Evolutionary conservation across 2,888 invertebrate species (phyloP), one percentile per base, ranked within the genome.

Genomic region (Glomeris marginata): DNA sequence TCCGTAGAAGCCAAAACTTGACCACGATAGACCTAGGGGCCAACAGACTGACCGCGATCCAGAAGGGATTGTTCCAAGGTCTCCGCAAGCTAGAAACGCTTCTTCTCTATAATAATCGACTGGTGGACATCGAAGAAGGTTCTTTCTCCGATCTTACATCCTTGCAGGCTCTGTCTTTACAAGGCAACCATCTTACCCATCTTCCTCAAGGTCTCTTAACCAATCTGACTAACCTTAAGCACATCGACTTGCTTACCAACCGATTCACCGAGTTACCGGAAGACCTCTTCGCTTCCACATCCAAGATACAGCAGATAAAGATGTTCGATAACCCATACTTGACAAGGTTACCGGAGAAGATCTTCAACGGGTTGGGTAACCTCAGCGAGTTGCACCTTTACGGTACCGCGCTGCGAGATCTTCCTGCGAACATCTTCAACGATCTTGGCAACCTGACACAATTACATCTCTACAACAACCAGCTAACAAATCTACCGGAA

Each of bases 121-220:
- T 61, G 13, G 2, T 28, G 6, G 42, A 56, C 8, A 48, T 51
- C 11, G 47, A 55, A 8, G 49, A 49, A 15, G 50, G 50, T 36
- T 51, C 58, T 5, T 41, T 51, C 16, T 38, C 36, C 15, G 40
- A 50, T 10, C 71, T 80, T 2, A 67, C 71, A 33, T 74, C 75
- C 0, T 68, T 86, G 3, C 70, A 73, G 58, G 74, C 74, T 55
- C 69, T 87, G 53, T 81, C 83, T 66, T 64, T 87, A 49, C 56
- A 59, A 13, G 54, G 55, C 44, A 63, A 63, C 43, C 46, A 43
- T 33, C 53, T 66, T 6, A 52, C 55, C 13, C 49, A 54, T 18
- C 50, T 66, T 15, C 54, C 55, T 1, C 38, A 43, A 10, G 49
- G 54, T 41, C 53, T 61, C 28, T 58, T 66, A 22, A 42, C 50